A percentile compares a stretch with the other conserved stretches of the same genome.
Conservation (phyloP, 37 sponge, comb jelly and placozoan genomes). For the Haliclona indistincta region DNA sequence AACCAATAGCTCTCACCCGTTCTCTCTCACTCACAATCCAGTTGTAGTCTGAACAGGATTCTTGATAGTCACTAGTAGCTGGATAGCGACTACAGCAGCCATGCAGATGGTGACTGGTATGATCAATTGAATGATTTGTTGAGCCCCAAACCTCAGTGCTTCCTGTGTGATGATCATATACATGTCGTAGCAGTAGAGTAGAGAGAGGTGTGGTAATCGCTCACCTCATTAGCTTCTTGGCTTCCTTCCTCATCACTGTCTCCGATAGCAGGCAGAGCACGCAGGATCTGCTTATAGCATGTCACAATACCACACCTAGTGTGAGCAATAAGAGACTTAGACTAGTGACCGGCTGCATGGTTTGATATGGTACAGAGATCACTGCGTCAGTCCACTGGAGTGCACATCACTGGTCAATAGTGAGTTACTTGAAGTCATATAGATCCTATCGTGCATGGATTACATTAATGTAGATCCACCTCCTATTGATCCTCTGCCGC, state of each 20-base stretch:
- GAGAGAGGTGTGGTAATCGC: neutral
- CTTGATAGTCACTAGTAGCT: slow-evolving; percentile 42
- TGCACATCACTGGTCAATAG: neutral
- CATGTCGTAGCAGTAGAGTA: no score
- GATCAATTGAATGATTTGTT: slow-evolving; percentile 84
- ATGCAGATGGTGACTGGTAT: slow-evolving; percentile 90
- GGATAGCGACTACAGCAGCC: slow-evolving; percentile 75
- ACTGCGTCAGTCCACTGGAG: neutral
- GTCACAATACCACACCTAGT: slow-evolving; percentile 58
- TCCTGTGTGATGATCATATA: no score
- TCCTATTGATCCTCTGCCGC: neutral
- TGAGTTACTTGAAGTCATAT: neutral
- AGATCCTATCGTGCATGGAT: neutral
- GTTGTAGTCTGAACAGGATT: neutral
- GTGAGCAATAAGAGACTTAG: no score
- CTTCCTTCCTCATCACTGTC: slow-evolving; percentile 52
- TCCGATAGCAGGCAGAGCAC: slow-evolving; percentile 60
- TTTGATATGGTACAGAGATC: neutral
- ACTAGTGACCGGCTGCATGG: neutral
- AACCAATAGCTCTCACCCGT: neutral
- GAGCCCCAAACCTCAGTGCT: slow-evolving; percentile 79
- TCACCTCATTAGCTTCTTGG: slow-evolving; percentile 22
- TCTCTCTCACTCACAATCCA: slow-evolving; percentile 22
- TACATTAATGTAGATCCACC: neutral
- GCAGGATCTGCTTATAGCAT: slow-evolving; percentile 29